Percentiles rank a stretch among this genome's conserved stretches.
Evolutionary conservation across 2,113 vertebrate species (phyloP).

Genomic region (Epinephelus cyanopodus): DNA sequence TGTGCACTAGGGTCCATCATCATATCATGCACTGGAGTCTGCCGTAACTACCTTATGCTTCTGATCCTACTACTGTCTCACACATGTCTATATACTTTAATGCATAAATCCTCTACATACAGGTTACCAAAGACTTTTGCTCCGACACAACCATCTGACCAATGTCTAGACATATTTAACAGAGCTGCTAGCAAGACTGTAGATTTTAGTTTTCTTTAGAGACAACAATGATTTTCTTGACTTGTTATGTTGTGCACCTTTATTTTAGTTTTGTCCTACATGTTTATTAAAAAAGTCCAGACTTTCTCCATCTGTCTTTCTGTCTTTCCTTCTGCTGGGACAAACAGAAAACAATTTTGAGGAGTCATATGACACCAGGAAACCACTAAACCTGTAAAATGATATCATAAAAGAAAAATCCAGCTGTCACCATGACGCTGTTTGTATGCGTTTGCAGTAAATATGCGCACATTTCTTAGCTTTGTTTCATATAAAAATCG

Average conservation of each 20-base stretch:
- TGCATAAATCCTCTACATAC: neutral
- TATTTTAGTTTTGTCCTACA: neutral
- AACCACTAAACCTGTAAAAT: neutral
- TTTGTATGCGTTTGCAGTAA: neutral
- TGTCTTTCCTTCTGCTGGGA: neutral
- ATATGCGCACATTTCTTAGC: neutral
- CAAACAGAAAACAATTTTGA: neutral
- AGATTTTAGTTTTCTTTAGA: too few relatives aligned
- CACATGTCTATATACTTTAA: neutral
- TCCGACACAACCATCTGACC: neutral
- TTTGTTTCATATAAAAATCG: too few relatives aligned
- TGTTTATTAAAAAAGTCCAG: neutral
- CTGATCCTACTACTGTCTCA: neutral
- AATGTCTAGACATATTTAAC: neutral
- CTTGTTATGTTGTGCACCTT: too few relatives aligned
- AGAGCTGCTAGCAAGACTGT: neutral
- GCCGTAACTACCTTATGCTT: too few relatives aligned
- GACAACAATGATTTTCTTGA: neutral
- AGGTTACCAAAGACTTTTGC: neutral
- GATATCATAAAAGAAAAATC: neutral
- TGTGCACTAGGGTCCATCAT: too few relatives aligned
- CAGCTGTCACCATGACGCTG: slow-evolving; percentile 10
- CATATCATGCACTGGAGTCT: too few relatives aligned
- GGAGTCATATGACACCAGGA: neutral
- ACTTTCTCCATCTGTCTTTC: neutral